Base-by-base conservation (phyloP, 1,140 invertebrate species). In the Lordiphosa clarofinis region DNA sequence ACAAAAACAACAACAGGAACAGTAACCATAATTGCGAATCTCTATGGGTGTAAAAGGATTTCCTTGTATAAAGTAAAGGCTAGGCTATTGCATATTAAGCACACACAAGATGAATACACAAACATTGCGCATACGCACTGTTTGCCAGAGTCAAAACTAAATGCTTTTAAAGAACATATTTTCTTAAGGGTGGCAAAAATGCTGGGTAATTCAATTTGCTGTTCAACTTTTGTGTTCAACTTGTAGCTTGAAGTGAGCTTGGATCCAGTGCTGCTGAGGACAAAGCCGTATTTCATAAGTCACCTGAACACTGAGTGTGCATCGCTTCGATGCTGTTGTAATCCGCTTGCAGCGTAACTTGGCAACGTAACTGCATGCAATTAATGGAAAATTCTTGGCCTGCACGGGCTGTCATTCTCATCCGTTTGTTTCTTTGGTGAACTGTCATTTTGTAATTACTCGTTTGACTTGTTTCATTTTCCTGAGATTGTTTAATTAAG, bases 31-130 rank as follows among this genome's bases (percentile, higher is more conserved):
- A 57, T 48, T 75, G 56, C 72, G 58, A 49, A 82, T 56, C 78
- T 68, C 76, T 64, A 76, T 69, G 40, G 78, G 42, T 58, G 68
- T 84, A 82, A 82, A 82, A 82, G 76, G 76, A 82, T 82, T 82
- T 82, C 49, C 76, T 82, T 82, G 64, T 67, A 59, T 31, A 39
- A 47, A 38, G 64, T 46, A 58, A 59, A 61, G 46, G 78, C 62
- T 78, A 61, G 50, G 61, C 24, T 66, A 67, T 54, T 58, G 58
- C 67, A 59, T 64, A 74, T 72, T 57, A 81, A 75, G 58, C 49
- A 57, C 37, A 47, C 39, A 52, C 15, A 67, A 46, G 42, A 42
- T 31, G 42, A 37, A 48, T 53, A 48, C 36, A 37, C 10, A 66
- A 49, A 35, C 64, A 67, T 67, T 67, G 63, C 63, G 64, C 64